Evolutionary conservation across 2,888 invertebrate species (phyloP), one percentile per base, ranked within the genome.

Genomic region (Troides helena): DNA sequence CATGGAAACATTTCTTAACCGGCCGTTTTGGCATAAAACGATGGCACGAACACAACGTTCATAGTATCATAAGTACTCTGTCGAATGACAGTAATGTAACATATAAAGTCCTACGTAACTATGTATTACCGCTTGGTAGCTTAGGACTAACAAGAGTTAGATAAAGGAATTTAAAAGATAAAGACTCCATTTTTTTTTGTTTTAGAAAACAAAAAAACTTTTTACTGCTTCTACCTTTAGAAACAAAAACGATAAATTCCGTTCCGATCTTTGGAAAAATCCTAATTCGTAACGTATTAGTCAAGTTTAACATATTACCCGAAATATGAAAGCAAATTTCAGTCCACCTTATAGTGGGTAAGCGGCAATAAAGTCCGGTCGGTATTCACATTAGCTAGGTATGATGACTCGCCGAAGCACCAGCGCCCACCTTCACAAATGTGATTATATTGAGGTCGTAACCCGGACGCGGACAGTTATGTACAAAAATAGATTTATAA

Each of bases 381-480:
- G 30, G 60, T 50, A 60, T 66, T 66, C 65, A 59, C 60, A 66
- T 66, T 66, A 60, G 66, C 36, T 30, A 25, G 66, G 59, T 30
- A 50, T 46, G 66, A 66, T 66, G 66, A 66, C 60, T 65, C 18
- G 65, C 46, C 59, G 21, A 25, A 50, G 57, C 10, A 58, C 23
- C 50, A 46, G 60, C 60, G 30, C 59, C 17, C 66, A 50, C 60
- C 50, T 46, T 12, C 60, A 50, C 59, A 59, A 59, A 57, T 60
- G 30, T 59, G 58, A 65, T 59, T 65, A 25, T 66, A 66, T 60
- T 59, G 50, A 59, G 66, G 66, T 60, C 50, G 60, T 30, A 30
- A 60, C 60, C 59, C 30, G 59, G 50, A 36, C 46, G n/a, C 25
- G 18, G 4, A n/a, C n/a, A 10, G 36, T 23, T 58, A 43, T 46